These are phyloP conservation scores for Hypsibius dujardini DNA, from an alignment of 1,140 invertebrate genomes.

Conservation along the genomic window DNA sequence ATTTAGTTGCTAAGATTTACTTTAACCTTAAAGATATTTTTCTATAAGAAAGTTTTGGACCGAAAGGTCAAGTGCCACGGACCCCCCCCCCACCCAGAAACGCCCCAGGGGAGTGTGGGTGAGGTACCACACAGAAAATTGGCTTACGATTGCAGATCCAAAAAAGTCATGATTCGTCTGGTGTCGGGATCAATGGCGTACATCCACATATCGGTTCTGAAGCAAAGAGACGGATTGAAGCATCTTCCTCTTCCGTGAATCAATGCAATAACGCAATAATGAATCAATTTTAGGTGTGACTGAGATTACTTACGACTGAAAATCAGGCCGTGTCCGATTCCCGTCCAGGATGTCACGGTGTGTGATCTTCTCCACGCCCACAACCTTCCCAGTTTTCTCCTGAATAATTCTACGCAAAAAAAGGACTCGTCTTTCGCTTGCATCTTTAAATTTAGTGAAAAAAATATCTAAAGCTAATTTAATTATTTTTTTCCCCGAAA, in stretches of 20 bases:
- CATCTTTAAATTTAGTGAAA: too few relatives aligned
- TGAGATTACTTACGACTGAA: slow-evolving; percentile 6
- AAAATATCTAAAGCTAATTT: too few relatives aligned
- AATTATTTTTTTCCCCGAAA: too few relatives aligned
- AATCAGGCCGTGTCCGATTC: slow-evolving; percentile 48
- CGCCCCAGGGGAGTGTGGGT: slow-evolving; percentile 12
- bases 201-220: slow-evolving; percentile 59
- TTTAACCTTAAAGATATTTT: too few relatives aligned
- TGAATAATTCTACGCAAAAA: slow-evolving; percentile 40
- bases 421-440: too few relatives aligned
- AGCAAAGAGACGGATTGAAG: slow-evolving; percentile 18
- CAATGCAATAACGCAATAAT: too few relatives aligned
- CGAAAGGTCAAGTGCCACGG: too few relatives aligned
- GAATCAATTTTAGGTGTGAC: not conserved
- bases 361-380: slow-evolving; percentile 53
- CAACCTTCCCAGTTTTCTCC: slow-evolving; percentile 50
- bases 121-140: slow-evolving; percentile 16
- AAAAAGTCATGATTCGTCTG: slow-evolving; percentile 51
- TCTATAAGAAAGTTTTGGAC: too few relatives aligned
- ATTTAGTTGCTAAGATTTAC: too few relatives aligned
- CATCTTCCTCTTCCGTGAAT: not conserved
- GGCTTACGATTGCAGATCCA: slow-evolving; percentile 50
- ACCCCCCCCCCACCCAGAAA: too few relatives aligned
- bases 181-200: slow-evolving; percentile 60
- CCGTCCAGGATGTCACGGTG: slow-evolving; percentile 22